Evolutionary conservation across 2,888 invertebrate genomes (phyloP).

Genomic region (Pycnomerus fuliginosus): DNA sequence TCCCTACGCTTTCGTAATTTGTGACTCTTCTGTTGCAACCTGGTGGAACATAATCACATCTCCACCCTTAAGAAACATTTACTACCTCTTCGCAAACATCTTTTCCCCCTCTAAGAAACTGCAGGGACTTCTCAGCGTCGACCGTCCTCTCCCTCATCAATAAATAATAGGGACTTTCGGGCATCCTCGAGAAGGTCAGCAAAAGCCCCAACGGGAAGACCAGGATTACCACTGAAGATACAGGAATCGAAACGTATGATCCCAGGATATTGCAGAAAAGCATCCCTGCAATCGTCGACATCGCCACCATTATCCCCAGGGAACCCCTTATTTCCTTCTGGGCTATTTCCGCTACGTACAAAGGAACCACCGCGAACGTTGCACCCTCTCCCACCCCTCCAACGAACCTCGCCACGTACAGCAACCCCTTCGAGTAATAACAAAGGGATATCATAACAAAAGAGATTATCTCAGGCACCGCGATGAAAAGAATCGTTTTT

Average conservation of each 20-base stretch:
- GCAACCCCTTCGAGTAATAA: slow-evolving; percentile 6
- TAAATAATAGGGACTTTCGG: slow-evolving; percentile 45
- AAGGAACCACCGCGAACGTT: slow-evolving; percentile 22
- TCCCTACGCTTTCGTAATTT: too few relatives aligned
- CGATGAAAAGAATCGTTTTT: slow-evolving; percentile 27
- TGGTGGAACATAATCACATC: too few relatives aligned
- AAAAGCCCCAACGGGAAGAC: slow-evolving; percentile 36
- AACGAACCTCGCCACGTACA: slow-evolving; percentile 25
- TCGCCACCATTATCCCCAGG: slow-evolving; percentile 11
- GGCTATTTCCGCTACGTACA: slow-evolving; percentile 29
- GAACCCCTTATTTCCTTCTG: slow-evolving; percentile 16
- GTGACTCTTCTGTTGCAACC: too few relatives aligned
- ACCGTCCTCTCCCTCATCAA: slow-evolving; percentile 35
- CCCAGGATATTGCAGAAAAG: slow-evolving; percentile 36
- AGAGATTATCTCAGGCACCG: slow-evolving; percentile 27
- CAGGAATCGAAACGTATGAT: slow-evolving; percentile 32
- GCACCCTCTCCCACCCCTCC: slow-evolving; percentile 29
- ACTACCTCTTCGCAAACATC: slow-evolving; percentile 40
- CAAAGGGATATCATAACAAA: slow-evolving; percentile 17
- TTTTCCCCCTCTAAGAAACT: slow-evolving; percentile 32
- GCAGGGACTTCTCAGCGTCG: slow-evolving; percentile 34
- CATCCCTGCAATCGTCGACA: slow-evolving; percentile 17
- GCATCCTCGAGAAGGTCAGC: slow-evolving; percentile 37
- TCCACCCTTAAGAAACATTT: too few relatives aligned
- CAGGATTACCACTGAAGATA: slow-evolving; percentile 28